Conservation (phyloP, 2,888 invertebrate species). For the Tetranychus piercei region DNA sequence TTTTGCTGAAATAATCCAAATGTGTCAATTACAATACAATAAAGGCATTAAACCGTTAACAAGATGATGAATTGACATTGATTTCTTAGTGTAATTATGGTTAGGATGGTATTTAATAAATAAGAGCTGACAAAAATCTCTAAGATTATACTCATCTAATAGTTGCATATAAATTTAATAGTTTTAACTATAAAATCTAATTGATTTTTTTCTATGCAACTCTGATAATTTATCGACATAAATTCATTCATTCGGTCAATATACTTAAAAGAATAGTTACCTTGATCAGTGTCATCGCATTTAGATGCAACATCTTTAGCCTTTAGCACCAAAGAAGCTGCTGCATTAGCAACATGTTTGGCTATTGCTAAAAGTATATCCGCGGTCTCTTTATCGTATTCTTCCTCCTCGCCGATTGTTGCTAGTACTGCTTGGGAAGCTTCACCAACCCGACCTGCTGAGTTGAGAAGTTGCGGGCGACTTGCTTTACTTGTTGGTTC, state of each 20-base stretch:
- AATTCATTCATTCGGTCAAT: no score
- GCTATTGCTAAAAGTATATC: conserved; percentile 82
- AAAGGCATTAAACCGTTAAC: not conserved
- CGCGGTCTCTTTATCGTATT: conserved; percentile 38
- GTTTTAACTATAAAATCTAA: no score
- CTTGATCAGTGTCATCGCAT: conserved; percentile 49
- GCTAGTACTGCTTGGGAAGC: conserved; percentile 81
- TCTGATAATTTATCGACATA: no score
- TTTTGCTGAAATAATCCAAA: conserved; percentile 45
- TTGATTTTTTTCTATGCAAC: no score
- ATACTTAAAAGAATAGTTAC: not conserved
- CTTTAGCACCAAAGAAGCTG: conserved; percentile 81
- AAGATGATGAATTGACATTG: not conserved
- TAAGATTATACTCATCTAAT: no score
- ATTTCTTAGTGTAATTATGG: no score
- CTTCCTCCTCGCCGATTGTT: conserved; percentile 69
- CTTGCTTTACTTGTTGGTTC: conserved; percentile 88
- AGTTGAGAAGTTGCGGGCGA: conserved; percentile 74
- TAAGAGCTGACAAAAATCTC: no score
- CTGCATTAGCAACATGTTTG: conserved; percentile 92
- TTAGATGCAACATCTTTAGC: conserved; percentile 84
- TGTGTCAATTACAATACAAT: not conserved
- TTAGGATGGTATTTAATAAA: no score
- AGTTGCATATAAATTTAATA: no score
- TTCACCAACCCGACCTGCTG: conserved; percentile 89